These are phyloP conservation scores for Gasterosteus nipponicus DNA, from an alignment of 2,113 vertebrate genomes.

Conservation along the genomic window DNA sequence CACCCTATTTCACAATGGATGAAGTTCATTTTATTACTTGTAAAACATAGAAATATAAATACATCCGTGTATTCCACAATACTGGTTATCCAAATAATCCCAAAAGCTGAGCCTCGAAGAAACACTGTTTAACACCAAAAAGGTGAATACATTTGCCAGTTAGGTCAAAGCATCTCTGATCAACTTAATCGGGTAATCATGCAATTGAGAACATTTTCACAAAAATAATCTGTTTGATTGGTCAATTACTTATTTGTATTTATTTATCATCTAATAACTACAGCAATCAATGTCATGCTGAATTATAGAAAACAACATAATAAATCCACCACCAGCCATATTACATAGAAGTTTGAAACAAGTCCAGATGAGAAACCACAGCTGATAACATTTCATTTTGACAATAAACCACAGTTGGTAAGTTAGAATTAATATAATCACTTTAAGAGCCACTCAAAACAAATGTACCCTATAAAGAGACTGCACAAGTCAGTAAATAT, in stretches of 20 bases:
- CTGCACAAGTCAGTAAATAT: background rate
- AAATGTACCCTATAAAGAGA: background rate
- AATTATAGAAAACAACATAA: background rate
- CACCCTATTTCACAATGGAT: background rate
- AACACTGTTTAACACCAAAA: background rate
- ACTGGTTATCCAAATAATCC: background rate
- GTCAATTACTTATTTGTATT: background rate
- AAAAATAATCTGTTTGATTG: background rate
- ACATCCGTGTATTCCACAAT: background rate
- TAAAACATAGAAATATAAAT: background rate
- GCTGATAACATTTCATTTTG: background rate
- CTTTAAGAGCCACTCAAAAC: background rate
- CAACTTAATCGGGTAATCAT: background rate
- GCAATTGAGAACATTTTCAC: background rate
- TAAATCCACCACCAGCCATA: background rate
- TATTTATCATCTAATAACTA: background rate
- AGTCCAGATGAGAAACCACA: background rate
- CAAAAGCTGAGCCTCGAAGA: background rate
- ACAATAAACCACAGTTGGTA: background rate
- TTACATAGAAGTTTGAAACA: background rate
- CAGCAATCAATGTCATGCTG: background rate
- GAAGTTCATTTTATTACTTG: background rate
- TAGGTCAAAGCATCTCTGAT: background rate
- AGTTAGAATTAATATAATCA: background rate
- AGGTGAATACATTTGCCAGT: background rate